Evolutionary conservation across 1,140 invertebrate genomes (phyloP), one percentile per base, ranked within the genome.

Genomic region (Heliothis subflexa): DNA sequence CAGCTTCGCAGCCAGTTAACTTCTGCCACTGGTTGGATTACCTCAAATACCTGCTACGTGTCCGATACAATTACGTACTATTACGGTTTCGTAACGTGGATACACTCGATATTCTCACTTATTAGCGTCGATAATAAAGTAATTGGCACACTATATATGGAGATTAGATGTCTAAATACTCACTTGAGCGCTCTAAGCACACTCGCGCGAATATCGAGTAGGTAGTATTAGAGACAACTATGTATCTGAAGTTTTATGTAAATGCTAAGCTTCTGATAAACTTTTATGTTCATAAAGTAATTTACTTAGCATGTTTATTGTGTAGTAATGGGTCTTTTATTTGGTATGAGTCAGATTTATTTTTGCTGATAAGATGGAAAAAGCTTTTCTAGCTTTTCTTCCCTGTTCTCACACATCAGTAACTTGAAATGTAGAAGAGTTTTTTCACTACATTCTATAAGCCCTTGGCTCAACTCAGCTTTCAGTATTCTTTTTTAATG

Each of bases 1-100:
- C 78, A 76, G 72, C 84, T 81, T 87, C 73, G 76, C 78, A 54
- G 72, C n/a, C 55, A 71, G 72, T 85, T 78, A 82, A 78, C 91
- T 87, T 80, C 80, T 81, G 45, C 52, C 88, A 12, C 78, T 84
- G 84, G 89, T 59, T 81, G 91, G 81, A 79, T 93, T 87, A 87
- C 75, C 81, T 81, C 78, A 87, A 83, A 88, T 89, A 91, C 89
- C 88, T 90, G 89, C 86, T 83, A 89, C 86, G 86, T 91, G 89
- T 89, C 74, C 84, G 86, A 81, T 88, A 90, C 89, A 90, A 91
- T 92, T 92, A 89, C 80, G 86, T 83, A 82, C 85, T 86, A 89
- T 88, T 86, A 89, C 80, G 28, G 76, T 91, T 91, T 89, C 86
- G 78, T 83, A 89, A 90, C 85, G 79, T 82, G 79, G 47, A 75